phyloP scores from a whole-genome alignment of 1,140 invertebrate genomes.

The Manduca sexta region DNA sequence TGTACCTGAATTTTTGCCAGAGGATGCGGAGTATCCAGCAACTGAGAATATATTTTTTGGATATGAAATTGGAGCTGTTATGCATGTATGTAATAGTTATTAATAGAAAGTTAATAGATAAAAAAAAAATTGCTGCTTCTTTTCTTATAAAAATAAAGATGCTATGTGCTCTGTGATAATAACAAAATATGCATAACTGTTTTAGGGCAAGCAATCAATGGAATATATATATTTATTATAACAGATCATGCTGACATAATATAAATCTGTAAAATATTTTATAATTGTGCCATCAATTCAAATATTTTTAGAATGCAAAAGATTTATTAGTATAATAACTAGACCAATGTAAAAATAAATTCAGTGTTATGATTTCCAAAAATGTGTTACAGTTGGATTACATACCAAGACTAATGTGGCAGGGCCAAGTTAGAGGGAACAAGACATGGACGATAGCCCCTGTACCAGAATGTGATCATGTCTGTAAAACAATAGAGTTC shows the following conservation, averaged over 20 bases:
- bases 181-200: too few species aligned
- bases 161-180: too few species aligned
- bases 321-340: too few species aligned
- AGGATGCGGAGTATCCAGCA: constrained; percentile 89
- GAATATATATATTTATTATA: too few species aligned
- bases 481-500: constrained; percentile 83
- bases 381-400: constrained; percentile 87
- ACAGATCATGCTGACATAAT: too few species aligned
- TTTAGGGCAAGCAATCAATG: too few species aligned
- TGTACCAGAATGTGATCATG: constrained; percentile 89
- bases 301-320: too few species aligned
- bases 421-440: constrained; percentile 90
- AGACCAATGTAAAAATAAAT: background rate
- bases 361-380: background rate
- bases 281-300: too few species aligned
- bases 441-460: constrained; percentile 92
- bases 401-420: constrained; percentile 93
- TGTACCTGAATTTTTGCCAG: constrained; percentile 90
- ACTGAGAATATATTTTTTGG: constrained; percentile 96
- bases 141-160: too few species aligned
- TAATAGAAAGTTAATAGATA: too few species aligned
- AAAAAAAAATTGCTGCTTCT: too few species aligned
- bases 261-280: too few species aligned
- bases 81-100: constrained; percentile 92
- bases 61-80: constrained; percentile 91